Evolutionary conservation across 2,797 vertebrate genomes (phyloP), one percentile per base, ranked within the genome.

Genomic region (Siniperca scherzeri): DNA sequence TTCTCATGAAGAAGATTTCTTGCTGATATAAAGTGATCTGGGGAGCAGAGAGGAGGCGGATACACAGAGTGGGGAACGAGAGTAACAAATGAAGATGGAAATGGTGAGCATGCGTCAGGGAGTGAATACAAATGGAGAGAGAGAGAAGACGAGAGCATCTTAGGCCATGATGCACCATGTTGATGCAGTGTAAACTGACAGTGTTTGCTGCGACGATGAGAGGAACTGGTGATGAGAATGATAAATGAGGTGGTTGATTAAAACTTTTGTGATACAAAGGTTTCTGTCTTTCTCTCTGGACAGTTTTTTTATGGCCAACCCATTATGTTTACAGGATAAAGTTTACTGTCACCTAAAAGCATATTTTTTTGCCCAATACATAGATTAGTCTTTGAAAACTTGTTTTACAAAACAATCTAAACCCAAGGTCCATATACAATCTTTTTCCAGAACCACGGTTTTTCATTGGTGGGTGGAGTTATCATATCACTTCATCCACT

Each of bases 21-120:
- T 56, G 38, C 80, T 89, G 78, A 82, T 72, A 56, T 70, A 75
- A 83, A 80, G 55, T 12, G 55, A 80, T 69, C 1, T 4, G 52
- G 17, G 17, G 59, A 33, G 50, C 16, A 57, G 42, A 36, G 66
- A 38, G 70, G 48, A 46, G 53, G 11, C 2, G 5, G 46, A 55
- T 68, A 71, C 60, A 65, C 16, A 3, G 38, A 72, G 56, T 27
- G 46, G 33, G 61, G 50, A 78, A 70, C 21, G 46, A 78, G 72
- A 67, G 61, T 72, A 77, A 75, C 73, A 81, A 81, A 87, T 84
- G 76, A 84, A 84, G 70, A 89, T 80, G 48, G 81, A 86, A 70
- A 75, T 78, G 33, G n/a, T 55, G 65, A 76, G 25, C 30, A 50
- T 56, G 48, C 17, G 4, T 33, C 60, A 73, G 50, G 14, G 53